Conservation (phyloP, 2,113 vertebrate species). For the Amia ocellicauda region DNA sequence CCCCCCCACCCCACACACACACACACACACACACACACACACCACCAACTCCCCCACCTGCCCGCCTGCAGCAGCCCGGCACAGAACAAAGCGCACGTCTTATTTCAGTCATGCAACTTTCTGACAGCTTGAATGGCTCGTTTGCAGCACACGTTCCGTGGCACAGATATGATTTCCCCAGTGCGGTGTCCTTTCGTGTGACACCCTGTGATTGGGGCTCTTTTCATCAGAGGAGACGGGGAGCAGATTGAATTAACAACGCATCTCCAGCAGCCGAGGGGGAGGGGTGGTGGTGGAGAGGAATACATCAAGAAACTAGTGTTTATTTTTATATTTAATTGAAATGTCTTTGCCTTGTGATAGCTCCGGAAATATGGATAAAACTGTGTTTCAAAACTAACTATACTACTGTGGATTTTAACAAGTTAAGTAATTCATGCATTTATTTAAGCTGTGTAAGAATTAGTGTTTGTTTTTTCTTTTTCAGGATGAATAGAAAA, state of each 20-base stretch:
- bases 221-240: conserved; percentile 1
- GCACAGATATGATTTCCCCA: conserved; percentile 1
- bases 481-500: no score
- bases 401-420: no score
- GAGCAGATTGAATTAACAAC: conserved; percentile 6
- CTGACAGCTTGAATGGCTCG: background rate
- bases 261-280: no score
- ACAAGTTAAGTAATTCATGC: no score
- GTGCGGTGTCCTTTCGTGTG: conserved; percentile 5
- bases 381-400: no score
- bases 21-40: conserved; percentile 9
- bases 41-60: background rate
- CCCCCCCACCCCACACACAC: conserved; percentile 45
- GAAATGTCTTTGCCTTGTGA: no score
- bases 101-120: no score
- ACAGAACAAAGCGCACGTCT: no score
- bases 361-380: no score
- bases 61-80: background rate
- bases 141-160: background rate
- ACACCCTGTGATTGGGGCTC: conserved; percentile 2
- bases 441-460: no score
- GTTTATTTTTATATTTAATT: no score
- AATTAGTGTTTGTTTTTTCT: no score
- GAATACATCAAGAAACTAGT: background rate
- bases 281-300: background rate